Evolutionary conservation across 2,113 vertebrate genomes (phyloP).

Genomic region (Cynocephalus volans): DNA sequence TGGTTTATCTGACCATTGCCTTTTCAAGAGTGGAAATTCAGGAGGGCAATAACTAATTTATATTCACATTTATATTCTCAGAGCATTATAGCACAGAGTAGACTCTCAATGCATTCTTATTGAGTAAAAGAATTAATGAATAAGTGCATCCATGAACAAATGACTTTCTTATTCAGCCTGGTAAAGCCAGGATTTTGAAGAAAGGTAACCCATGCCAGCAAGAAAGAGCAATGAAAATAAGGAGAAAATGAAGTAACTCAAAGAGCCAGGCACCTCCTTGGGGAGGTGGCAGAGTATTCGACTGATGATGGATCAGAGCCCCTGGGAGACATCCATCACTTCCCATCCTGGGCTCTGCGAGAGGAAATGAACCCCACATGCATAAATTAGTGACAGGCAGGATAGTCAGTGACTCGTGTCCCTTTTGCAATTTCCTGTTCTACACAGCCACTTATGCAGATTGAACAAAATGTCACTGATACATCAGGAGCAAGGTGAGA

Average conservation of each 20-base stretch:
- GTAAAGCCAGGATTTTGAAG: background rate
- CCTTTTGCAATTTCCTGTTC: conserved; percentile 74
- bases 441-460: conserved; percentile 43
- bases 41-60: background rate
- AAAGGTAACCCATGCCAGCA: background rate
- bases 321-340: conserved; percentile 53
- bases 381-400: conserved; percentile 67
- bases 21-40: background rate
- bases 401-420: background rate
- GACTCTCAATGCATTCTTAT: background rate
- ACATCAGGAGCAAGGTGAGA: conserved; percentile 21
- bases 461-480: conserved; percentile 34
- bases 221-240: conserved; percentile 31
- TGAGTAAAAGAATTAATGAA: conserved; percentile 15
- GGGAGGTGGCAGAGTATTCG: background rate
- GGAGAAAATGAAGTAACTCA: background rate
- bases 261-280: background rate
- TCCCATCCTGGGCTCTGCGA: background rate
- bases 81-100: background rate
- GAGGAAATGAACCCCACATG: conserved; percentile 69
- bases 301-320: conserved; percentile 7
- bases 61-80: background rate
- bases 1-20: background rate
- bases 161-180: background rate
- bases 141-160: background rate